Conservation (phyloP, 2,888 invertebrate species). For the Drosophila ochracea region DNA sequence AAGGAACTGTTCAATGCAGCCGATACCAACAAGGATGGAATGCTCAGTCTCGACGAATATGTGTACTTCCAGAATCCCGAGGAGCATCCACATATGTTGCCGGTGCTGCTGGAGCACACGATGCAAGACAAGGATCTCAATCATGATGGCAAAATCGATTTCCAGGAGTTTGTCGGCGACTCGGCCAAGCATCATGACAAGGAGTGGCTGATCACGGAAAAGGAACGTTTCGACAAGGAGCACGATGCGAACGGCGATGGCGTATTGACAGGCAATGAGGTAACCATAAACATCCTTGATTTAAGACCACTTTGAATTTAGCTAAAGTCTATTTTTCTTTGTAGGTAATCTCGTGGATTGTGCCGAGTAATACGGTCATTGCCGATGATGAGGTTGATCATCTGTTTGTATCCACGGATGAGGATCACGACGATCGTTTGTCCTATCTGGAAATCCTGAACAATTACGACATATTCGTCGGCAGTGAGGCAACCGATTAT, state of each 20-base stretch:
- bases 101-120: constrained; percentile 91
- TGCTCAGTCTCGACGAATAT: constrained; percentile 92
- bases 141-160: constrained; percentile 93
- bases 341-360: constrained; percentile 92
- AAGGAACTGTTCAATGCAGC: constrained; percentile 94
- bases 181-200: constrained; percentile 89
- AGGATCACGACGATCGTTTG: constrained; percentile 92
- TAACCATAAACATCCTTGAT: not conserved
- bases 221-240: constrained; percentile 94
- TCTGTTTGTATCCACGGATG: constrained; percentile 94
- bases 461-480: constrained; percentile 95
- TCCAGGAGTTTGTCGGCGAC: constrained; percentile 86
- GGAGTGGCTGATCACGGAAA: constrained; percentile 90
- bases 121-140: constrained; percentile 94
- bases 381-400: constrained; percentile 96
- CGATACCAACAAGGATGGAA: constrained; percentile 93
- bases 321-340: not conserved
- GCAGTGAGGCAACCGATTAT: constrained; percentile 96
- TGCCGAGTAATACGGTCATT: constrained; percentile 95
- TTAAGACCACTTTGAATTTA: not conserved
- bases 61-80: constrained; percentile 96
- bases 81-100: constrained; percentile 95
- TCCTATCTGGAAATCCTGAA: constrained; percentile 92
- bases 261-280: constrained; percentile 90
- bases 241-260: constrained; percentile 95